These are phyloP conservation scores for Halocynthia roretzi DNA, from an alignment of 23 tunicate genomes.

Conservation along the genomic window DNA sequence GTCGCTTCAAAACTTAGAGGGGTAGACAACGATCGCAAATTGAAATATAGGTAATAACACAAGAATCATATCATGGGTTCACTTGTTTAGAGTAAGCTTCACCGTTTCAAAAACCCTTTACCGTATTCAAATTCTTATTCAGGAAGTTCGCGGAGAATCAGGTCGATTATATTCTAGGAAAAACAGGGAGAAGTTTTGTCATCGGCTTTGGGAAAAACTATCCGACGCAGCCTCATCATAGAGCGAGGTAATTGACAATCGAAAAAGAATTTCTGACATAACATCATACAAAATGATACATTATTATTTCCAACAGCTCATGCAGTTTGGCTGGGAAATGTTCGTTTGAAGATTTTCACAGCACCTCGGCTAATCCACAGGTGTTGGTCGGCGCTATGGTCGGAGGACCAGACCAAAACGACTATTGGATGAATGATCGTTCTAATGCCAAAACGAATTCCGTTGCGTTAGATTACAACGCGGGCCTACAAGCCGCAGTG, in stretches of 20 bases:
- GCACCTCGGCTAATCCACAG: constrained; percentile 40
- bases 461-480: constrained; percentile 63
- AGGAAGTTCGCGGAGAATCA: constrained; percentile 87
- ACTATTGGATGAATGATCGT: constrained; percentile 47
- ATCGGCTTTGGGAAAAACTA: constrained; percentile 74
- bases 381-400: constrained; percentile 62
- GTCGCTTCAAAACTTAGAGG: constrained; percentile 47
- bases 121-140: neutral
- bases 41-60: constrained; percentile 46
- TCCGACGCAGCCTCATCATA: constrained; percentile 74
- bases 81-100: neutral
- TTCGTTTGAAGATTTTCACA: constrained; percentile 33
- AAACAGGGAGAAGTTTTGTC: constrained; percentile 71
- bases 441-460: constrained; percentile 48
- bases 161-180: constrained; percentile 83
- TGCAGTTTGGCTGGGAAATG: constrained; percentile 59
- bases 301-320: constrained; percentile 36
- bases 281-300: neutral
- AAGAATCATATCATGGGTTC: neutral
- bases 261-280: neutral
- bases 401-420: constrained; percentile 58
- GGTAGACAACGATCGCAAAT: constrained; percentile 27
- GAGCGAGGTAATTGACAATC: constrained; percentile 44
- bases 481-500: constrained; percentile 68
- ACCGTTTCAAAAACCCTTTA: neutral